Conservation (phyloP, 2,797 vertebrate species). For the Sebastes itinus region DNA sequence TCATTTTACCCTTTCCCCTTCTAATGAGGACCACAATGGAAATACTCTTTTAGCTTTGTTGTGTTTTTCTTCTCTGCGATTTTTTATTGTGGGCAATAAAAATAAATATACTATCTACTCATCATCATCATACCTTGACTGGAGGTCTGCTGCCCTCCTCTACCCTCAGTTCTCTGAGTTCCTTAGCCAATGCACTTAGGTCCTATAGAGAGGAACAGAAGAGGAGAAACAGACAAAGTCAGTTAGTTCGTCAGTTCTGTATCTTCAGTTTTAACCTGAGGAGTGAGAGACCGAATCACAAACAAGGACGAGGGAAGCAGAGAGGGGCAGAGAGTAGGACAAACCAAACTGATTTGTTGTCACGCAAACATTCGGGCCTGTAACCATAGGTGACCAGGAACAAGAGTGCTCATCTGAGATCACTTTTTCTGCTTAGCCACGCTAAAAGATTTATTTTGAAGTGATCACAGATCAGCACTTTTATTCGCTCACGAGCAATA, state of each 20-base stretch:
- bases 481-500: constrained; percentile 31
- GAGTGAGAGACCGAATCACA: constrained; percentile 16
- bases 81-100: not conserved
- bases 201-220: constrained; percentile 80
- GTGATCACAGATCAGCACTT: constrained; percentile 53
- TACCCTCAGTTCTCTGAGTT: constrained; percentile 92
- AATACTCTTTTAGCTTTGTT: not conserved
- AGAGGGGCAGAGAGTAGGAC: constrained; percentile 16
- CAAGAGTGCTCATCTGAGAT: constrained; percentile 53
- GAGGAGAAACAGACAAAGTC: constrained; percentile 1
- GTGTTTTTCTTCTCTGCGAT: not conserved
- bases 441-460: not conserved
- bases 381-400: constrained; percentile 16
- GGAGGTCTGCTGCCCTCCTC: constrained; percentile 94
- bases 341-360: constrained; percentile 24
- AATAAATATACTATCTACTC: not conserved
- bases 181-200: constrained; percentile 95
- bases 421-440: not conserved
- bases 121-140: constrained; percentile 85
- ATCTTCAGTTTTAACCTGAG: not conserved
- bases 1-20: not conserved
- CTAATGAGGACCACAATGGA: not conserved
- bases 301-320: not conserved
- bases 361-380: constrained; percentile 22
- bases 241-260: constrained; percentile 1